These are phyloP conservation scores for Catocala sponsa DNA, from an alignment of 2,888 invertebrate species.

Conservation along the genomic window DNA sequence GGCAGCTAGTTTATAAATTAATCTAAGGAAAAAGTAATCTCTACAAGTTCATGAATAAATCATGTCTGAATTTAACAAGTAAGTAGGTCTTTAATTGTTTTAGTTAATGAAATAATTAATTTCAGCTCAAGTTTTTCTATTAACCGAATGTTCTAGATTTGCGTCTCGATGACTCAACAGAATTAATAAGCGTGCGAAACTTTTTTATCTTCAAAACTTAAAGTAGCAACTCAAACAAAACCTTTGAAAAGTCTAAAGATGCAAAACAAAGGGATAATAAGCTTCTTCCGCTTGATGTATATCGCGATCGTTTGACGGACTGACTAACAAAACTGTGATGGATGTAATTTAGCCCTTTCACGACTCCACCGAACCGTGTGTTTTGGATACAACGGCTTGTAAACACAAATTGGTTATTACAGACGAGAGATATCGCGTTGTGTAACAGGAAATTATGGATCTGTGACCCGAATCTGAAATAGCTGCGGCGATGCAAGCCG, in stretches of 20 bases:
- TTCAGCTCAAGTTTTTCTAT: background rate
- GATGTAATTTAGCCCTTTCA: conserved; percentile 61
- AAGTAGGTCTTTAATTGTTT: no score
- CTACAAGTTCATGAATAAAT: no score
- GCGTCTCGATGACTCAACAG: no score
- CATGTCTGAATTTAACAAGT: no score
- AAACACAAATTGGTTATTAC: conserved; percentile 68
- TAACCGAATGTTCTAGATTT: no score
- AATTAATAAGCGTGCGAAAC: no score
- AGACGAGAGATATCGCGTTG: conserved; percentile 52
- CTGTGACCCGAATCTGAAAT: conserved; percentile 39
- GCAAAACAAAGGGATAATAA: conserved; percentile 65
- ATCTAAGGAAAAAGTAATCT: no score
- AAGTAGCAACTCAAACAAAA: no score
- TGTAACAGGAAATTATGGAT: conserved; percentile 45
- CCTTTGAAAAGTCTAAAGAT: background rate
- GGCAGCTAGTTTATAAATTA: no score
- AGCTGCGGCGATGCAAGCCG: conserved; percentile 14
- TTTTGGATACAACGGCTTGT: conserved; percentile 62
- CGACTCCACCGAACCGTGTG: conserved; percentile 61
- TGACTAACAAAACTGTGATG: conserved; percentile 58
- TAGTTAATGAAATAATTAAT: background rate
- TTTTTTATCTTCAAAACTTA: background rate
- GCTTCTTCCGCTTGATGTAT: conserved; percentile 63
- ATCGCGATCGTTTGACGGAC: conserved; percentile 52